Base-by-base conservation (phyloP, 1,140 invertebrate species). In the Camponotus floridanus region DNA sequence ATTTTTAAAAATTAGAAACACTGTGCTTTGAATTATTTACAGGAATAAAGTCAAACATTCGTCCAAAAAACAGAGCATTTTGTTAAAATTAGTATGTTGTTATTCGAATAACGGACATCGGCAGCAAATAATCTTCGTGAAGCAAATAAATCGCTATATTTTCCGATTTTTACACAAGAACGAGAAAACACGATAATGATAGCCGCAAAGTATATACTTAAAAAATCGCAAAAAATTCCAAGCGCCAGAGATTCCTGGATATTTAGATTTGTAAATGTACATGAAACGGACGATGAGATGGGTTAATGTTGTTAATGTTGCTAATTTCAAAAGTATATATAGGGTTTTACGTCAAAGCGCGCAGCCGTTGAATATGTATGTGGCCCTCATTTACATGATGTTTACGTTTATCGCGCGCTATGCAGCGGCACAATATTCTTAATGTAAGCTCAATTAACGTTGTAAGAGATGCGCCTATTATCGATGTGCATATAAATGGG, bases 341-440 rank as follows among this genome's bases (percentile, higher is more conserved):
- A 61, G 31, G 21, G 11, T 0, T 42, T 15, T 26, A 26, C 68
- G 31, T 61, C 79, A 74, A 83, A 73, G 57, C 79, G 68, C 55
- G 18, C 42, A 59, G 45, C 36, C 39, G 55, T 55, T 83, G 68
- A 59, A 83, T 83, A 83, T 83, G 79, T 42, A 83, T 74, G 15
- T 51, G 31, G 7, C 15, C 39, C 55, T 45, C 79, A 83, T 83
- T 83, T 83, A 73, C 79, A 83, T 83, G 79, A 83, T 83, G 68
- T 83, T 83, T 61, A 83, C 55, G 55, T 61, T 83, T 62, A 83
- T 83, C 31, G 55, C 31, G 9, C 39, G 39, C 55, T 73, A 36
- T 74, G 55, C 79, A 31, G 68, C 79, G n/a, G 55, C 68, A 80
- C 21, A 83, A 61, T 62, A 74, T 71, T 73, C 68, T 83, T 83